Conservation (phyloP, 2,888 invertebrate species). For the Andrena hattorfiana region DNA sequence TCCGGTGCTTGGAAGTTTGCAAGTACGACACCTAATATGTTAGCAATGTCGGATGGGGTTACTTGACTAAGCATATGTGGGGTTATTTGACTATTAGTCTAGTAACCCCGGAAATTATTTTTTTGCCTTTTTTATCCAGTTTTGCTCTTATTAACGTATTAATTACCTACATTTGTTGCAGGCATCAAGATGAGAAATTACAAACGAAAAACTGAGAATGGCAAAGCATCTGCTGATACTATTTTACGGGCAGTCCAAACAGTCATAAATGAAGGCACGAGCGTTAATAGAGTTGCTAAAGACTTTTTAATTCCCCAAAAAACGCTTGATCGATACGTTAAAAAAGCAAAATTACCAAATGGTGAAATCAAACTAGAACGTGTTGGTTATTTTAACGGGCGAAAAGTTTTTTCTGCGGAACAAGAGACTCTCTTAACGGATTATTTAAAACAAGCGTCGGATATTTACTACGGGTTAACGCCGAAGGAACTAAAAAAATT, state of each 20-base stretch:
- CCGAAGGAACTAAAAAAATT: too few relatives aligned
- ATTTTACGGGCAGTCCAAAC: neutral
- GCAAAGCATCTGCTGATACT: neutral
- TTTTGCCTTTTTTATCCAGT: too few relatives aligned
- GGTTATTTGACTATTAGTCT: too few relatives aligned
- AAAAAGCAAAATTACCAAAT: neutral
- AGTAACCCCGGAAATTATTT: too few relatives aligned
- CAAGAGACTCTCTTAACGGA: too few relatives aligned
- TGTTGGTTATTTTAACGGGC: constrained; percentile 4
- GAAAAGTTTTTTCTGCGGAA: neutral
- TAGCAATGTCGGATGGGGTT: too few relatives aligned
- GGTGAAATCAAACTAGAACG: neutral
- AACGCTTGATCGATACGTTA: neutral
- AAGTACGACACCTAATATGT: too few relatives aligned
- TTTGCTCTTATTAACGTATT: neutral
- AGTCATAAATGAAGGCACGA: neutral
- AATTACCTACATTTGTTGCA: neutral
- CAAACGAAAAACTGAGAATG: neutral
- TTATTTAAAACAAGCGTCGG: too few relatives aligned
- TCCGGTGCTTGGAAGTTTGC: too few relatives aligned
- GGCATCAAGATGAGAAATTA: neutral
- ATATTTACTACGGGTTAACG: neutral
- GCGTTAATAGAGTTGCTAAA: neutral
- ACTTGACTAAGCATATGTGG: too few relatives aligned
- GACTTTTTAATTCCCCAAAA: neutral